Conservation (phyloP, 2,888 invertebrate genomes). For the Rotaria sp. region DNA sequence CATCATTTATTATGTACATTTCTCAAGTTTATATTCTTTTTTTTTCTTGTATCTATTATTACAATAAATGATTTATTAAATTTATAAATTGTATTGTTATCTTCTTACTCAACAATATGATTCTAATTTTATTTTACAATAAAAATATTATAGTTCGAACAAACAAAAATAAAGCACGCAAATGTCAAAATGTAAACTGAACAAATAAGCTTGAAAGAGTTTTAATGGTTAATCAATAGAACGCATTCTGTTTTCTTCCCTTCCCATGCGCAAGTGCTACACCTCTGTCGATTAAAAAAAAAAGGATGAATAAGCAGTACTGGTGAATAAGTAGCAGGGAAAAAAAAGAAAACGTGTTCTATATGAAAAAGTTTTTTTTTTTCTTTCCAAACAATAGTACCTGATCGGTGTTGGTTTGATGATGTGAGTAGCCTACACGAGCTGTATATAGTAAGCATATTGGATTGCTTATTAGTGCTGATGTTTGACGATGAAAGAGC, state of each 20-base stretch:
- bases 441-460: background rate
- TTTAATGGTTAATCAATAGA: background rate
- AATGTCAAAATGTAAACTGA: background rate
- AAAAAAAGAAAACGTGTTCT: background rate
- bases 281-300: background rate
- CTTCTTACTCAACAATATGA: background rate
- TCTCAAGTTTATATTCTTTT: background rate
- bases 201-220: background rate
- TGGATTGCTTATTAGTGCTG: background rate
- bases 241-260: background rate
- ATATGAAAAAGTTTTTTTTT: background rate
- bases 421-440: background rate
- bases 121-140: background rate
- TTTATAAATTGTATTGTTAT: background rate
- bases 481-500: background rate
- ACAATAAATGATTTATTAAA: slow-evolving; percentile 4
- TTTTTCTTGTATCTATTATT: background rate
- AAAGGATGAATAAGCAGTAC: background rate
- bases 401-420: background rate
- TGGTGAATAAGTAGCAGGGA: background rate
- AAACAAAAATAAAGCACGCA: background rate
- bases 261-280: background rate
- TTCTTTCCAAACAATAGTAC: background rate
- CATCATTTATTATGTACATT: background rate
- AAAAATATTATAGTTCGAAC: background rate